These are phyloP conservation scores for Dioctria linearis DNA, from an alignment of 2,888 invertebrate genomes.

Conservation along the genomic window DNA sequence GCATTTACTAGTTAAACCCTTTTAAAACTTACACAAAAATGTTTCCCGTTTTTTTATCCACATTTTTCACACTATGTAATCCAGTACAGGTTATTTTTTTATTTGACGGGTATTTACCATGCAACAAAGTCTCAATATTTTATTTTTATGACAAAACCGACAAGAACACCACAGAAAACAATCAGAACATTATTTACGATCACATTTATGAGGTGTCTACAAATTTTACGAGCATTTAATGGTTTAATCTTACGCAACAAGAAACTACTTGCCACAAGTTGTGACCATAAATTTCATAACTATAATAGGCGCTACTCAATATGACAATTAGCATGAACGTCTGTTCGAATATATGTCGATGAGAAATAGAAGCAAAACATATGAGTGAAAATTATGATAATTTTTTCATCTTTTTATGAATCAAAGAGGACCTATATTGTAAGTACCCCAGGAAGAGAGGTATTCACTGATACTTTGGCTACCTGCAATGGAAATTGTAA, in stretches of 20 bases:
- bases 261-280: conserved; percentile 52
- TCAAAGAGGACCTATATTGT: not conserved
- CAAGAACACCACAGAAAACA: conserved; percentile 34
- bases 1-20: too few species aligned
- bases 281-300: conserved; percentile 57
- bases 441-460: not conserved
- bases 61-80: too few species aligned
- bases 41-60: too few species aligned
- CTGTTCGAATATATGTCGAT: not conserved
- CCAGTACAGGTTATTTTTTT: too few species aligned
- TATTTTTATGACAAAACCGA: conserved; percentile 31
- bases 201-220: conserved; percentile 72
- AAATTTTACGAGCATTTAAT: conserved; percentile 72
- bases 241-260: conserved; percentile 62
- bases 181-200: conserved; percentile 68
- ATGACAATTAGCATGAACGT: conserved; percentile 16
- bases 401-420: conserved; percentile 5
- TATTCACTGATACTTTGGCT: conserved; percentile 26
- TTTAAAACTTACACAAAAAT: too few species aligned
- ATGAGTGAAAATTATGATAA: conserved; percentile 35
- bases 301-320: conserved; percentile 40
- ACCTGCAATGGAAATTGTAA: conserved; percentile 19
- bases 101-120: too few species aligned
- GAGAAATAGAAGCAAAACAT: conserved; percentile 5
- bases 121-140: conserved; percentile 8